phyloP scores from a whole-genome alignment of 2,888 invertebrate species.

The Hirtodrosophila alboralis region DNA sequence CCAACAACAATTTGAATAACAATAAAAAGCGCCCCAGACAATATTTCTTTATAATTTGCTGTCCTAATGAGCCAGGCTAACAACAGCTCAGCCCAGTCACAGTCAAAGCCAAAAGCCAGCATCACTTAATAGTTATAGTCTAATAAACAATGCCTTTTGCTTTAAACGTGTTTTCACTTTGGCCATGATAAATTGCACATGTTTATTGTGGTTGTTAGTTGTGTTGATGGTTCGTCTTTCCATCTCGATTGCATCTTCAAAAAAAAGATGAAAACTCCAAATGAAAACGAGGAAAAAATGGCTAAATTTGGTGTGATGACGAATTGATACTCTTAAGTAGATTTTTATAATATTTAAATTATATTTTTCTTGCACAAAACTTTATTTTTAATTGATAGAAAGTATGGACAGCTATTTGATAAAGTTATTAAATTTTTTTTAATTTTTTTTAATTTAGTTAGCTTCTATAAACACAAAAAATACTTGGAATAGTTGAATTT shows the following conservation, averaged over 20 bases:
- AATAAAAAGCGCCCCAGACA: slow-evolving; percentile 26
- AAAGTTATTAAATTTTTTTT: too few species aligned
- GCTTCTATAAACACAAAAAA: too few species aligned
- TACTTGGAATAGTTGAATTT: too few species aligned
- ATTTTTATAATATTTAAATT: too few species aligned
- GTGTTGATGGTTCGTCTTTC: slow-evolving; percentile 41
- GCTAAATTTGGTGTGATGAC: too few species aligned
- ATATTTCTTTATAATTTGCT: slow-evolving; percentile 43
- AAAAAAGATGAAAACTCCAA: slow-evolving; percentile 2
- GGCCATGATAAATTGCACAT: slow-evolving; percentile 69
- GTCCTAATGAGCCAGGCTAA: slow-evolving; percentile 59
- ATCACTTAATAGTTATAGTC: slow-evolving; percentile 60
- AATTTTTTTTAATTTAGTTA: too few species aligned
- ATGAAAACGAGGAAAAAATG: too few species aligned
- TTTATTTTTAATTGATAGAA: too few species aligned
- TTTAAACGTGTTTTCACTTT: slow-evolving; percentile 66
- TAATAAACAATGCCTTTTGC: slow-evolving; percentile 65
- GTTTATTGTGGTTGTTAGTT: slow-evolving; percentile 36
- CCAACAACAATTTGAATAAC: slow-evolving; percentile 62
- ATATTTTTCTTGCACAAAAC: too few species aligned
- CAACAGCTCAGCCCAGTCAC: slow-evolving; percentile 16
- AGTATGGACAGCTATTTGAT: too few species aligned
- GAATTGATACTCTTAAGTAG: too few species aligned
- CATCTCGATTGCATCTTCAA: slow-evolving; percentile 60
- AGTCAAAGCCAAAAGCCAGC: slow-evolving; percentile 30